Percentiles rank a stretch among this genome's conserved stretches.
Conservation (phyloP, 2,888 invertebrate genomes). For the Thysanoteuthis rhombus region DNA sequence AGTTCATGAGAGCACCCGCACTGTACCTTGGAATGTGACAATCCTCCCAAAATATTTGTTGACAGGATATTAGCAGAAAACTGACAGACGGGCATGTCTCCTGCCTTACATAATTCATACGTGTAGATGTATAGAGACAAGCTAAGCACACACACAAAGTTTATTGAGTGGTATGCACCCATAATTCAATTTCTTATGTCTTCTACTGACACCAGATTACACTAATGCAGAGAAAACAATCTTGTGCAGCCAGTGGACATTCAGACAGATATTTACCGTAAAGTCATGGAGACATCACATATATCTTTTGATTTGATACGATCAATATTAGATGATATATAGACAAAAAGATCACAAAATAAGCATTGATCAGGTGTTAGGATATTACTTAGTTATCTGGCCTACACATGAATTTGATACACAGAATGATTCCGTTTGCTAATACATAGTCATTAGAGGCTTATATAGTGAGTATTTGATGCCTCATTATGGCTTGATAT, state of each 20-base stretch:
- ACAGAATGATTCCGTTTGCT: too few species aligned
- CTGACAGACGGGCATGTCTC: background rate
- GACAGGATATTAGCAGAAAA: background rate
- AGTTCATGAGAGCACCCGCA: background rate
- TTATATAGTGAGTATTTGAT: too few species aligned
- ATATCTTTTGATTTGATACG: background rate
- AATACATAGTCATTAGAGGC: too few species aligned
- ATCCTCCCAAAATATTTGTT: background rate
- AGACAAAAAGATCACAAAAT: too few species aligned
- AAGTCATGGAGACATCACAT: background rate
- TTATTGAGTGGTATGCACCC: too few species aligned
- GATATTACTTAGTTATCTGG: too few species aligned
- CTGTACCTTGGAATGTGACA: background rate
- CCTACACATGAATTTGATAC: too few species aligned
- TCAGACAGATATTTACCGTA: background rate
- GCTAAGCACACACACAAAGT: background rate
- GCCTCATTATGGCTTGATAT: too few species aligned
- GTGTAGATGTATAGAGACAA: background rate
- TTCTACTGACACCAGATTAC: background rate
- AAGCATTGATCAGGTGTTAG: too few species aligned
- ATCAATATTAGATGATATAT: too few species aligned
- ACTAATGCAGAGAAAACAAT: background rate
- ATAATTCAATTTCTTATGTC: background rate
- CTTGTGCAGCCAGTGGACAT: background rate
- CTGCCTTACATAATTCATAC: background rate